Conservation (phyloP, 2,888 invertebrate genomes). For the Drosophila niveifrons region DNA sequence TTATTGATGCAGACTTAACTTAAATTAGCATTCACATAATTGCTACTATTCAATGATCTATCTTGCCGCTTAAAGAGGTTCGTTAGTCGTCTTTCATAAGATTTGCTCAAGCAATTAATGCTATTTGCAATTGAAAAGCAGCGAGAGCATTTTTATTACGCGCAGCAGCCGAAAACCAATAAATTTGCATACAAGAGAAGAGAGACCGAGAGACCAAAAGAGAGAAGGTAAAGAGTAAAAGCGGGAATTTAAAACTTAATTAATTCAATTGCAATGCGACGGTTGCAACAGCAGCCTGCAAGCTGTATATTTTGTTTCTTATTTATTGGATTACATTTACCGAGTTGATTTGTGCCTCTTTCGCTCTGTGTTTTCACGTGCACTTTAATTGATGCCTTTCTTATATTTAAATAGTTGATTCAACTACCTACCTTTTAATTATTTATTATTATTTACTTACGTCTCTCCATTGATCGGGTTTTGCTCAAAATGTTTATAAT, state of each 20-base stretch:
- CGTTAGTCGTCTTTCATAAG: conserved; percentile 40
- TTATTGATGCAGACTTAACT: background rate
- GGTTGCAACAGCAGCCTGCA: conserved; percentile 9
- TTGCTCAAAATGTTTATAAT: background rate
- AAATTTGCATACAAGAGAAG: conserved; percentile 47
- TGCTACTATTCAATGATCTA: background rate
- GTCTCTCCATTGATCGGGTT: background rate
- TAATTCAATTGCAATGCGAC: conserved; percentile 55
- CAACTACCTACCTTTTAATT: background rate
- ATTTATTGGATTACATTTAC: conserved; percentile 23
- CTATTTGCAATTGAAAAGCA: conserved; percentile 21
- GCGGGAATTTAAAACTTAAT: conserved; percentile 40
- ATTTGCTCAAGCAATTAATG: conserved; percentile 45
- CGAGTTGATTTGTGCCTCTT: background rate
- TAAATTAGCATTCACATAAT: background rate
- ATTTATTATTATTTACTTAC: background rate
- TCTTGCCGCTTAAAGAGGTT: conserved; percentile 1
- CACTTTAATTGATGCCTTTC: background rate
- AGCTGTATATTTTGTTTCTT: conserved; percentile 14
- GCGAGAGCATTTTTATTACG: conserved; percentile 28
- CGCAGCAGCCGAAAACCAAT: conserved; percentile 35
- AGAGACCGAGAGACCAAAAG: too few relatives aligned
- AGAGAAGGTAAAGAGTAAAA: conserved; percentile 4
- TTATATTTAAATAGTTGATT: background rate
- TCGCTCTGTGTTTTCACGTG: conserved; percentile 11